phyloP scores from a whole-genome alignment of 2,113 vertebrate species.

The Columba janthina region DNA sequence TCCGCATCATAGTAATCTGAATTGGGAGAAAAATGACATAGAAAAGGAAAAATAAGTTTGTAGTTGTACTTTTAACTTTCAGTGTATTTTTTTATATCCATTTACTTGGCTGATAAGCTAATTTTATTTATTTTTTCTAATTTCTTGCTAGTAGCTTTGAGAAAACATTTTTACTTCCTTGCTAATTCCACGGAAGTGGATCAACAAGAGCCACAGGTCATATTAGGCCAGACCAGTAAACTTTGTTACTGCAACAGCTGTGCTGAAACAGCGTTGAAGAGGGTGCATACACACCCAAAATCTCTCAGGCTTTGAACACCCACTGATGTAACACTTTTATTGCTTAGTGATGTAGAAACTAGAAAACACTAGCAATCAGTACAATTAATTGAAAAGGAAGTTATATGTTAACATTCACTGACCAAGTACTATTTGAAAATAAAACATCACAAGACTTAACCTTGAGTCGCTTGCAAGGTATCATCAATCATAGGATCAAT shows the following conservation, averaged over 20 bases:
- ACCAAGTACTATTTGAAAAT: not conserved
- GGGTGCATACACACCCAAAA: not conserved
- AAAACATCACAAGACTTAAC: constrained; percentile 51
- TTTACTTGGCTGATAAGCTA: not conserved
- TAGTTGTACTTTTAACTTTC: not conserved
- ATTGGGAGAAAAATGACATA: constrained; percentile 46
- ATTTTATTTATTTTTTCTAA: not conserved
- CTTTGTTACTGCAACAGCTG: not conserved
- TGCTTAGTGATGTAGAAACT: not conserved
- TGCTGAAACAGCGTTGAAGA: not conserved
- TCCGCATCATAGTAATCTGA: constrained; percentile 79
- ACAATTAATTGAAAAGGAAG: not conserved
- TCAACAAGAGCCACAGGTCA: not conserved
- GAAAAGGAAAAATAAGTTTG: constrained; percentile 9
- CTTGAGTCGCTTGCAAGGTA: constrained; percentile 68
- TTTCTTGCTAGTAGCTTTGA: not conserved
- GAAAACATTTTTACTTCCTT: not conserved
- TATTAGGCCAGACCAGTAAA: not conserved
- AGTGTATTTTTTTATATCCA: not conserved
- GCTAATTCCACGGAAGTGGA: not conserved
- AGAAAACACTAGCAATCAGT: not conserved
- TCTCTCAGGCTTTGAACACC: not conserved
- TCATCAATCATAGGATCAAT: constrained; percentile 75
- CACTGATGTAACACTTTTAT: not conserved
- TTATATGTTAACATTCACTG: not conserved